Conservation (phyloP, 1,140 invertebrate genomes). For the Vanessa atalanta region DNA sequence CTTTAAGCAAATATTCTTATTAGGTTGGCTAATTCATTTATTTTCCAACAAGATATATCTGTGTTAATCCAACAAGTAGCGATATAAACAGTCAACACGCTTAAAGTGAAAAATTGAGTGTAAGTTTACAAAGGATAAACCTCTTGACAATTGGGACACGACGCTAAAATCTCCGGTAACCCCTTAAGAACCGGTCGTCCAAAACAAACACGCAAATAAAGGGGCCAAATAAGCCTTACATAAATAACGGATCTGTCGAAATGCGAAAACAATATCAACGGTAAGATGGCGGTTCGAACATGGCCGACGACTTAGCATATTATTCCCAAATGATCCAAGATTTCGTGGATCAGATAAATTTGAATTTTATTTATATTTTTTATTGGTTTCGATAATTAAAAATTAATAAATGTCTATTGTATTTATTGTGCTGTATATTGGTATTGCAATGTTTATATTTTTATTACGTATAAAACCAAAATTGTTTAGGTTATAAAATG, state of each 20-base stretch:
- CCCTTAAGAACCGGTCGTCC: slow-evolving; percentile 50
- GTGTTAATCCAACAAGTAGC: background rate
- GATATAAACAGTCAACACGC: background rate
- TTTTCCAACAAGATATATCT: background rate
- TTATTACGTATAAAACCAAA: background rate
- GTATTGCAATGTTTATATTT: background rate
- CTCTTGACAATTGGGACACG: slow-evolving; percentile 21
- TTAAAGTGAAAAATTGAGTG: slow-evolving; percentile 3
- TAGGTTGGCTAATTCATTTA: background rate
- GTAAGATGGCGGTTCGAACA: slow-evolving; percentile 57
- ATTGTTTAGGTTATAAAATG: background rate
- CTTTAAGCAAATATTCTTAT: background rate
- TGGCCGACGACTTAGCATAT: slow-evolving; percentile 51
- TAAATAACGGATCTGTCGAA: slow-evolving; percentile 73
- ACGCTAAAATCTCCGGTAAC: slow-evolving; percentile 36
- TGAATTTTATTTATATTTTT: background rate
- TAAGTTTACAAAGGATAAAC: slow-evolving; percentile 13
- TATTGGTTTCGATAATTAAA: slow-evolving; percentile 1
- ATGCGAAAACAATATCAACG: slow-evolving; percentile 66
- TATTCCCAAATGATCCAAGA: slow-evolving; percentile 31
- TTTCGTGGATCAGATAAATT: slow-evolving; percentile 16
- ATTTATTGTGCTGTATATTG: background rate
- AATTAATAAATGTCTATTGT: background rate
- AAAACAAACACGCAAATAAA: slow-evolving; percentile 51
- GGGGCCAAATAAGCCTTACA: slow-evolving; percentile 55